Conservation (phyloP, 2,888 invertebrate genomes). For the Antitype chi region DNA sequence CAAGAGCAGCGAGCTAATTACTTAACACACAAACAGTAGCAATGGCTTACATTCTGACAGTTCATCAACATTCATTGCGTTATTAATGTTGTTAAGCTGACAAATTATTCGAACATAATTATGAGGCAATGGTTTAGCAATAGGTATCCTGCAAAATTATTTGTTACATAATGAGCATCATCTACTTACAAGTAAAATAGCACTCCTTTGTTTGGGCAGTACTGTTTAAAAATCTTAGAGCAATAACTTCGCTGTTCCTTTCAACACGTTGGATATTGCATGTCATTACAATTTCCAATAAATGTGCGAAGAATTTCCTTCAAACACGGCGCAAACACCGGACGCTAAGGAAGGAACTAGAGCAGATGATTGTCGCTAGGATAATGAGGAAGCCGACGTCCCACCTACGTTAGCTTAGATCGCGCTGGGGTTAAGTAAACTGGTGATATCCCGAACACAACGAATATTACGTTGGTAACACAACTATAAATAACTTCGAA, state of each 20-base stretch:
- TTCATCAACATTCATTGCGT: background rate
- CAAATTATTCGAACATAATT: background rate
- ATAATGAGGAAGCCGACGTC: constrained; percentile 64
- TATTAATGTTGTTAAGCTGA: background rate
- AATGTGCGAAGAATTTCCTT: constrained; percentile 37
- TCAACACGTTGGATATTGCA: background rate
- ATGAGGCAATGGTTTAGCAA: background rate
- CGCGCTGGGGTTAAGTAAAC: constrained; percentile 33
- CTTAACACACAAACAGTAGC: background rate
- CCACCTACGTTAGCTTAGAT: constrained; percentile 42
- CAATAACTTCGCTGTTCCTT: background rate
- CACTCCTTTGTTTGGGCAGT: background rate
- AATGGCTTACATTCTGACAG: background rate
- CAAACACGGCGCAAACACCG: constrained; percentile 35
- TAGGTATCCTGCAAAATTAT: background rate
- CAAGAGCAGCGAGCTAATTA: background rate
- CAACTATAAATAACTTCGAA: background rate
- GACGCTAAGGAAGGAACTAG: constrained; percentile 56
- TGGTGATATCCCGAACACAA: constrained; percentile 17
- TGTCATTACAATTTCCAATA: constrained; percentile 19
- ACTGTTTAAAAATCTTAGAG: too few relatives aligned
- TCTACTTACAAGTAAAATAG: background rate
- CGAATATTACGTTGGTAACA: background rate
- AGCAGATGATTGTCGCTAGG: constrained; percentile 38
- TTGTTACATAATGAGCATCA: background rate